Conservation (phyloP, 1,140 invertebrate species). For the Heliconius congener region DNA sequence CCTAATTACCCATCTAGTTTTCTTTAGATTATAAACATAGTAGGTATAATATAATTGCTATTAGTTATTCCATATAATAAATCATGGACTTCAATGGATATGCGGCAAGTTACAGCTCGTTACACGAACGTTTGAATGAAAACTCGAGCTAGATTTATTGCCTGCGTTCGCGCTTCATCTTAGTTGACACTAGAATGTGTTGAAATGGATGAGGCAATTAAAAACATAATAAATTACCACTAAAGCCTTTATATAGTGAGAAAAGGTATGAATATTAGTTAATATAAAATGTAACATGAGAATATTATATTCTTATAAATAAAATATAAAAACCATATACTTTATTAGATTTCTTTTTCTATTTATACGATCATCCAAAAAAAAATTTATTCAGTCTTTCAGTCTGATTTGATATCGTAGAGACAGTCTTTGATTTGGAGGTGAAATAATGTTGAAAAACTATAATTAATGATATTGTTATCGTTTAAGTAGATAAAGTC, state of each 20-base stretch:
- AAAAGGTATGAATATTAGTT: too few species aligned
- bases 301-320: too few species aligned
- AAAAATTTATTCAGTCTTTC: too few species aligned
- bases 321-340: too few species aligned
- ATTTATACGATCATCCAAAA: too few species aligned
- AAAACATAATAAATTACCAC: background rate
- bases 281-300: too few species aligned
- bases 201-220: conserved; percentile 18
- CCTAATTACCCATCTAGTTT: background rate
- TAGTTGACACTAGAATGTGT: background rate
- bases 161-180: conserved; percentile 20
- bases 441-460: too few species aligned
- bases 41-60: background rate
- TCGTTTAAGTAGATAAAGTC: too few species aligned
- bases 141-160: conserved; percentile 29
- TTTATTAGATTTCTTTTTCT: too few species aligned
- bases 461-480: too few species aligned
- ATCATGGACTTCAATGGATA: conserved; percentile 23
- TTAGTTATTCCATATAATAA: conserved; percentile 20
- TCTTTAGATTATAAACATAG: background rate
- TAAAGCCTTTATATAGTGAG: background rate
- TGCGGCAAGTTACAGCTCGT: conserved; percentile 13
- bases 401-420: too few species aligned
- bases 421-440: too few species aligned
- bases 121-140: conserved; percentile 27